Percentiles rank a stretch among this genome's conserved stretches.
phyloP scores from a whole-genome alignment of 1,140 invertebrate species.

The Bombus polaris region DNA sequence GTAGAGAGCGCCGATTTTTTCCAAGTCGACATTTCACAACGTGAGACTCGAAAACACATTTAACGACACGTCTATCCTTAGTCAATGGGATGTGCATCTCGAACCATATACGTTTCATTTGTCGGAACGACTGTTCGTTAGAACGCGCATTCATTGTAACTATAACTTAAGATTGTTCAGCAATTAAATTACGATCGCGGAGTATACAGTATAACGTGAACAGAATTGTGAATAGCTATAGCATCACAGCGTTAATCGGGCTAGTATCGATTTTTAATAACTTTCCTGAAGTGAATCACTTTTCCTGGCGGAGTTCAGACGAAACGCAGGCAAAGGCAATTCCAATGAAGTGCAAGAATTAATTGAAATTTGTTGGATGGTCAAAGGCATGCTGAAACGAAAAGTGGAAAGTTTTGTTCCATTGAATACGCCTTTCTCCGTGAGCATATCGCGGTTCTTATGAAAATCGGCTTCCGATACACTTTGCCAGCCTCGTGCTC shows the following conservation, averaged over 20 bases:
- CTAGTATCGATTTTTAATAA: not conserved
- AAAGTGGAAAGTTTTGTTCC: not conserved
- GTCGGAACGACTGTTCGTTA: not conserved
- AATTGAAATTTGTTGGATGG: not conserved
- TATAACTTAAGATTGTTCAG: not conserved
- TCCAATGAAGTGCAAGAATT: not conserved
- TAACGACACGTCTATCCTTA: too few species aligned
- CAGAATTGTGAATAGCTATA: not conserved
- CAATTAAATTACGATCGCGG: not conserved
- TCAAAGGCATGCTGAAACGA: not conserved
- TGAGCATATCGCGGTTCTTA: not conserved
- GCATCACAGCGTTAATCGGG: not conserved
- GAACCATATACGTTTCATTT: too few species aligned
- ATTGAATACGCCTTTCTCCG: not conserved
- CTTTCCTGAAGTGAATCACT: not conserved
- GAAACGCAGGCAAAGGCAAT: not conserved
- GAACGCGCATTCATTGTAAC: not conserved
- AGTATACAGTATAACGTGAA: not conserved
- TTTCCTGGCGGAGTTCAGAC: not conserved
- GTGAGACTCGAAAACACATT: too few species aligned
- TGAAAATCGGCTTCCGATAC: slow-evolving; percentile 10
- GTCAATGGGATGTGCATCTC: too few species aligned
- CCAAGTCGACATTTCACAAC: too few species aligned
- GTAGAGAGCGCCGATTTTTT: too few species aligned
- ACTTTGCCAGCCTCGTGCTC: not conserved